These are phyloP conservation scores for Hemistola chrysoprasaria DNA, from an alignment of 2,888 invertebrate species.

Conservation along the genomic window DNA sequence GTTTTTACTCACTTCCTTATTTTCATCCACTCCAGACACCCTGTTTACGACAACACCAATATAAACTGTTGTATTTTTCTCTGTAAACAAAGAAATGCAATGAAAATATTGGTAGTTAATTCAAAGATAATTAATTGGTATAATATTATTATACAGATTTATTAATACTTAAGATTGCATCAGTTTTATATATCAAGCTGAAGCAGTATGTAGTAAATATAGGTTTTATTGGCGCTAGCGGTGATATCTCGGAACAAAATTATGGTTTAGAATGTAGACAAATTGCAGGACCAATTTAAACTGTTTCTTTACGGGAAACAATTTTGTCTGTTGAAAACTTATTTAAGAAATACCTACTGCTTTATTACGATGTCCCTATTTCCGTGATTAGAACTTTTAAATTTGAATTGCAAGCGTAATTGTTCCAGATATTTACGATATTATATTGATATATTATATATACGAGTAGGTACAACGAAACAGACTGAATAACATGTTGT, in stretches of 20 bases:
- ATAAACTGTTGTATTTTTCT: constrained; percentile 81
- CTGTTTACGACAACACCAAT: constrained; percentile 84
- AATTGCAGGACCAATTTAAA: constrained; percentile 28
- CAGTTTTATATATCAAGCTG: constrained; percentile 26
- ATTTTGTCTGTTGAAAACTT: constrained; percentile 11
- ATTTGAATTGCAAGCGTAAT: too few relatives aligned
- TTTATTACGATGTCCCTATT: too few relatives aligned
- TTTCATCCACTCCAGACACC: constrained; percentile 84
- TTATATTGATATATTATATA: too few relatives aligned
- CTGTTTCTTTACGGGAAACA: constrained; percentile 14
- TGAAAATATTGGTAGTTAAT: constrained; percentile 1
- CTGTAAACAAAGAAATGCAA: constrained; percentile 55
- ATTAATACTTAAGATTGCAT: constrained; percentile 22
- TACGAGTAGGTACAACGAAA: too few relatives aligned
- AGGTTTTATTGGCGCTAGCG: constrained; percentile 40
- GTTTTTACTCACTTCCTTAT: constrained; percentile 79
- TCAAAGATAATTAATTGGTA: too few relatives aligned
- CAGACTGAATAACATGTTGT: too few relatives aligned
- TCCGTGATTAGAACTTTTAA: too few relatives aligned
- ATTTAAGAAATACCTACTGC: too few relatives aligned
- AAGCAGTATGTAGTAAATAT: constrained; percentile 38
- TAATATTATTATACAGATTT: constrained; percentile 13
- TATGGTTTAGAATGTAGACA: constrained; percentile 23
- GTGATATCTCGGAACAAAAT: constrained; percentile 46
- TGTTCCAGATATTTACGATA: too few relatives aligned